Percentiles rank a stretch among this genome's conserved stretches.
phyloP scores from a whole-genome alignment of 2,797 vertebrate species.

The Perodicticus potto region DNA sequence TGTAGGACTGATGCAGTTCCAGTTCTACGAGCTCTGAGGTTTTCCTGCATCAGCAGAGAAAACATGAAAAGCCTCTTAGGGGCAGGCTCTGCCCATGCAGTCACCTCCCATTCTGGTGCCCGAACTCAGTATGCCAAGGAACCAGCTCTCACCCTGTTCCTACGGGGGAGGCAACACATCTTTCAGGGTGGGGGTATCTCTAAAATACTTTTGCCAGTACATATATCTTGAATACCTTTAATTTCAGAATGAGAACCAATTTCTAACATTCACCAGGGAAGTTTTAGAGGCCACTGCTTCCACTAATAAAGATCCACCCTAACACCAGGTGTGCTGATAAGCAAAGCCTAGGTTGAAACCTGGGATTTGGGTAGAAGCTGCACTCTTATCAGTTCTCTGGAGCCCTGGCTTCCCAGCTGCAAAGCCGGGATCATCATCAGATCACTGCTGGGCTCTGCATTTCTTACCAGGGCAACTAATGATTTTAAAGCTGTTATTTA shows the following conservation, averaged over 20 bases:
- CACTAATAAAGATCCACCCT: background rate
- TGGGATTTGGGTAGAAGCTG: background rate
- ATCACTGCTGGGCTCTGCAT: fast-evolving
- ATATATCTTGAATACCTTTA: background rate
- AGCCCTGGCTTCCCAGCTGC: background rate
- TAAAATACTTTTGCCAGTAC: background rate
- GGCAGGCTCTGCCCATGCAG: background rate
- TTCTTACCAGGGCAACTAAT: background rate
- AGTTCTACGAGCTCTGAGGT: background rate
- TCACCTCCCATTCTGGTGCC: background rate
- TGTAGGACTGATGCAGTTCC: background rate
- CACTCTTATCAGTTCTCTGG: fast-evolving
- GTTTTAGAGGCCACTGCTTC: background rate
- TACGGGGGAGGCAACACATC: background rate
- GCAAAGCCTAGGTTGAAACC: fast-evolving
- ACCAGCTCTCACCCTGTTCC: fast-evolving
- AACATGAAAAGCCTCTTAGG: background rate
- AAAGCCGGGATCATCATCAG: background rate
- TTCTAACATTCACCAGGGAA: background rate
- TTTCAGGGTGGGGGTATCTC: background rate
- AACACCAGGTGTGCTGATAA: background rate
- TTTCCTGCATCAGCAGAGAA: background rate
- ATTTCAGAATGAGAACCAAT: background rate
- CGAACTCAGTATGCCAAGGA: background rate
- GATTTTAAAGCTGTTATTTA: background rate